These are phyloP conservation scores for Clarias gariepinus DNA, from an alignment of 2,113 vertebrate species.

Conservation along the genomic window DNA sequence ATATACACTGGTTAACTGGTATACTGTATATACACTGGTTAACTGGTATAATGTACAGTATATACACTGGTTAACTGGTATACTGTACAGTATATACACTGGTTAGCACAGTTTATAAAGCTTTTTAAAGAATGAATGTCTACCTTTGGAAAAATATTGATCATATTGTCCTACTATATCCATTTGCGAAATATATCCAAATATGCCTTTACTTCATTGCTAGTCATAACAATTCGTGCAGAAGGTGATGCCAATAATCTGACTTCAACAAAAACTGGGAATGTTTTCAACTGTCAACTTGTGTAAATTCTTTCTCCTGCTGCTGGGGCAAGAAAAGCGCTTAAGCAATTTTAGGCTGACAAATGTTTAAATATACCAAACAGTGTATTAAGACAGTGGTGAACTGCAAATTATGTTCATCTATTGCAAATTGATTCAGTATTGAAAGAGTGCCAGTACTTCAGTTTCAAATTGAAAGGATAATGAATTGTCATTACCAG, in stretches of 20 bases:
- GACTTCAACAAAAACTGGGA: too few species aligned
- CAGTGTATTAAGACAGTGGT: not conserved
- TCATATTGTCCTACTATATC: not conserved
- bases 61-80: not conserved
- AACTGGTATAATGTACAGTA: not conserved
- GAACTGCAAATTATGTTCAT: not conserved
- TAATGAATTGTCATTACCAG: not conserved
- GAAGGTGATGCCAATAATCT: not conserved
- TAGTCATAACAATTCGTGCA: not conserved
- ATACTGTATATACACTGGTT: not conserved
- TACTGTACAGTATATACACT: too few species aligned
- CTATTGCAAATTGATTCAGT: not conserved
- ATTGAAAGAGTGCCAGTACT: not conserved
- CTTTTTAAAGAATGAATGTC: not conserved
- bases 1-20: too few species aligned
- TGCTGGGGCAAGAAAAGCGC: not conserved
- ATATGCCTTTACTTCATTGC: not conserved
- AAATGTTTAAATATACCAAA: not conserved
- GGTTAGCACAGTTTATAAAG: not conserved
- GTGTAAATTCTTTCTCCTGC: too few species aligned
- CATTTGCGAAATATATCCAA: too few species aligned
- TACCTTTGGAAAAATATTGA: not conserved
- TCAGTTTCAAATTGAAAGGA: not conserved
- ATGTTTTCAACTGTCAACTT: too few species aligned
- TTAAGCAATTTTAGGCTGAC: not conserved